These are phyloP conservation scores for Aphelenchoides besseyi DNA, from an alignment of 1,140 invertebrate species.

Conservation along the genomic window DNA sequence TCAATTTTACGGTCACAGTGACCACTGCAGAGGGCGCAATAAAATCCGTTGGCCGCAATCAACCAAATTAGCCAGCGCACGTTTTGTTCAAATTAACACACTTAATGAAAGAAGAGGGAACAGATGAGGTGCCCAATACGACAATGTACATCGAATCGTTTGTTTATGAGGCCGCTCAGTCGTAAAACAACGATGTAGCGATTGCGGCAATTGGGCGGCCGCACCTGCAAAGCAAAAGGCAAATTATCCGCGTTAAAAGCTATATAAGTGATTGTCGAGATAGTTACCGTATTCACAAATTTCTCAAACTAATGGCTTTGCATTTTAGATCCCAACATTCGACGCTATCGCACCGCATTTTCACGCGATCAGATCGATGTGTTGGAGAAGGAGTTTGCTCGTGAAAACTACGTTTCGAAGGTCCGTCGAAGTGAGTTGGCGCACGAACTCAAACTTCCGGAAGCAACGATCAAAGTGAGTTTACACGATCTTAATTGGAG, in stretches of 20 bases:
- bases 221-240: neutral
- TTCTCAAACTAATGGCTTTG: no score
- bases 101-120: neutral
- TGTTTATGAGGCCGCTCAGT: constrained; percentile 1
- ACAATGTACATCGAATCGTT: neutral
- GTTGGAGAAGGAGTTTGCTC: constrained; percentile 93
- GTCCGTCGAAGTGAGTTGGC: constrained; percentile 92
- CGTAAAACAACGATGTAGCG: neutral
- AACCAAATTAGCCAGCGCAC: constrained; percentile 1
- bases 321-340: constrained; percentile 64
- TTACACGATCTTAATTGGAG: no score
- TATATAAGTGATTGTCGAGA: no score
- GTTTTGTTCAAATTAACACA: constrained; percentile 2
- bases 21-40: neutral
- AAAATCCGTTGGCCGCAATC: neutral
- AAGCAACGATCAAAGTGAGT: constrained; percentile 92
- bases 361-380: constrained; percentile 86
- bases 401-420: constrained; percentile 94
- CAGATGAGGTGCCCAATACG: neutral
- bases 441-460: constrained; percentile 82
- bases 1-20: neutral
- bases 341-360: constrained; percentile 94
- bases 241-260: no score
- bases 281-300: no score
- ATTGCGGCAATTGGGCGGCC: neutral